Conservation (phyloP, 1,140 invertebrate genomes). For the Drosophila athabasca region DNA sequence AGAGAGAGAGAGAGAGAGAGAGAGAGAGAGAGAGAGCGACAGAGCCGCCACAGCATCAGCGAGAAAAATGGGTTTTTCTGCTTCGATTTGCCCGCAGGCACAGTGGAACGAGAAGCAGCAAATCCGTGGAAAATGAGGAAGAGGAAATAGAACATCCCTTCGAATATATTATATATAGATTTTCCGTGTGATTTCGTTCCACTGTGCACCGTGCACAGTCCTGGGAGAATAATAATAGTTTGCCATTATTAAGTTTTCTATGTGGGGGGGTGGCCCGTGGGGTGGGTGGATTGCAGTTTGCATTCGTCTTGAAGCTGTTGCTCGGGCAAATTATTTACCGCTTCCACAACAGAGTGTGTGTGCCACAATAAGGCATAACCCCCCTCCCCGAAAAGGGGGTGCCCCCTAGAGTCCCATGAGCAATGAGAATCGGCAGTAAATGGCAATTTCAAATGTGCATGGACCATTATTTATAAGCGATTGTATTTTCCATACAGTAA, state of each 20-base stretch:
- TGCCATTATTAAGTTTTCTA: constrained; percentile 41
- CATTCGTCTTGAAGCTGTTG: constrained; percentile 40
- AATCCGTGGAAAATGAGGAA: neutral
- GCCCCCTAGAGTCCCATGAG: neutral
- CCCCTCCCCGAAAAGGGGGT: constrained; percentile 38
- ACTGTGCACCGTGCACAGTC: neutral
- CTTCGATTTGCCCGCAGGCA: constrained; percentile 19
- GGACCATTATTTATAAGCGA: constrained; percentile 42
- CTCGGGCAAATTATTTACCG: neutral
- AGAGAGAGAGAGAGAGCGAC: too few relatives aligned
- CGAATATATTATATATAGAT: too few relatives aligned
- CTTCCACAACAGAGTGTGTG: constrained; percentile 34
- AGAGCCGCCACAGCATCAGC: neutral
- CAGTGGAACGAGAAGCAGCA: constrained; percentile 6
- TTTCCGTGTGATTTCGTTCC: neutral
- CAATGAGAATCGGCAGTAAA: constrained; percentile 47
- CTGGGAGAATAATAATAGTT: constrained; percentile 32
- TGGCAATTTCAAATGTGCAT: constrained; percentile 70
- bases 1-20: neutral
- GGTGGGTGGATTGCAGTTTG: constrained; percentile 11
- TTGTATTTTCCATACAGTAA: neutral
- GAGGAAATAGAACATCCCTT: too few relatives aligned
- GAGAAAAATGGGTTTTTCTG: constrained; percentile 16
- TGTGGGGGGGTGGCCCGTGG: constrained; percentile 19
- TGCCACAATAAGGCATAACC: constrained; percentile 25